phyloP scores from a whole-genome alignment of 2,888 invertebrate genomes.

The Baronia brevicornis region DNA sequence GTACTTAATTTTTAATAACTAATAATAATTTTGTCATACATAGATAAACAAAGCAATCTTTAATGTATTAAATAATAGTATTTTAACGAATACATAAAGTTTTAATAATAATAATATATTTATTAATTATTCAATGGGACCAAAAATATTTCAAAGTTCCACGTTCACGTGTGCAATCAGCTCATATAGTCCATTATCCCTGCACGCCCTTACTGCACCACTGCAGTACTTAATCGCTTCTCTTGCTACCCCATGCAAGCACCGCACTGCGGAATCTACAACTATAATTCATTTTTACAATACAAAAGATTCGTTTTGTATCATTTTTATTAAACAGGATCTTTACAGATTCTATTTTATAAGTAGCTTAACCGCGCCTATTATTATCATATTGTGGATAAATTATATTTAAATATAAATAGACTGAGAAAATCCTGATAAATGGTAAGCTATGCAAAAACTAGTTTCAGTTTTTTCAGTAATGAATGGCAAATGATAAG shows the following conservation, averaged over 20 bases:
- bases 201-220: slow-evolving; percentile 21
- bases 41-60: too few relatives aligned
- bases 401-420: slow-evolving; percentile 23
- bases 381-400: slow-evolving; percentile 31
- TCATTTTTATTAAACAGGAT: slow-evolving; percentile 53
- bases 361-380: slow-evolving; percentile 52
- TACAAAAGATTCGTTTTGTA: slow-evolving; percentile 54
- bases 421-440: slow-evolving; percentile 2
- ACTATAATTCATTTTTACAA: slow-evolving; percentile 69
- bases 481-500: background rate
- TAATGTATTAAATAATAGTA: too few relatives aligned
- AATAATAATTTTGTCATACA: too few relatives aligned
- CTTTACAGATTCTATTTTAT: slow-evolving; percentile 50
- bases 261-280: slow-evolving; percentile 69
- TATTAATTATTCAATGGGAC: slow-evolving; percentile 7
- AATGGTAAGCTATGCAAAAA: background rate
- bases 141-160: too few relatives aligned
- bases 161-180: too few relatives aligned
- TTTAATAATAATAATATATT: background rate
- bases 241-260: slow-evolving; percentile 54
- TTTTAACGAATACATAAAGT: too few relatives aligned
- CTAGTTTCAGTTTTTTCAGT: background rate
- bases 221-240: slow-evolving; percentile 18
- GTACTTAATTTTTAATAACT: too few relatives aligned
- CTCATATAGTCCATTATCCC: slow-evolving; percentile 13